Base-by-base conservation (phyloP, 2,113 vertebrate genomes). In the Cebidichthys violaceus region DNA sequence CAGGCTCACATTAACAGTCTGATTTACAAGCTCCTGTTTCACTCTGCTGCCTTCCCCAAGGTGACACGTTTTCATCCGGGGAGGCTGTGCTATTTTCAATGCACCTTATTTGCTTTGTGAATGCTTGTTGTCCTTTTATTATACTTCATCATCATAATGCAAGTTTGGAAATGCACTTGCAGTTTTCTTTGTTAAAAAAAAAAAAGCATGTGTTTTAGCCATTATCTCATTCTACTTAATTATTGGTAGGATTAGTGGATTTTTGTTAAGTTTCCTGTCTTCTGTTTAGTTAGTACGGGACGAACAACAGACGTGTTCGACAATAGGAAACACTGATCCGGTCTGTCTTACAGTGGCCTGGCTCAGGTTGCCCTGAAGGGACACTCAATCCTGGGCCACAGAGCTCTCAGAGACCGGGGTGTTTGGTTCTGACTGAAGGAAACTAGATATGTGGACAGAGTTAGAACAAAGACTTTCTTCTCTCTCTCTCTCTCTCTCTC, bases 331-430 rank as follows among this genome's bases (percentile, higher is more conserved):
- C 70, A 41, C 35, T 91, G 85, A 91, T 90, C 85, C 83, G 72
- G 60, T 77, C 62, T 73, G 80, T 90, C 81, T 70, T 80, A 69
- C 74, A 74, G 75, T 66, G 50, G 77, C 79, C 54, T 66, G 57
- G 82, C 85, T 95, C 93, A 77, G 89, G 92, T 95, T 92, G 83
- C 94, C 74, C 41, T 66, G 76, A 74, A 83, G 75, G 22, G 93
- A 92, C 86, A 95, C 68, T 72, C 82, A 89, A 93, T 92, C 88
- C 85, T 37, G 75, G 52, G 69, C 8, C 64, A 55, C 70, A 55
- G 61, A 75, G 85, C 77, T 89, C 69, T 82, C 27, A 1, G 77
- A 89, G 89, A 88, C 89, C 27, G 41, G 64, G 92, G 92, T 95
- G 83, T 95, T 92, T 87, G 77, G 87, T 95, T 94, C 88, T 62